These are phyloP conservation scores for Pammene fasciana DNA, from an alignment of 2,888 invertebrate species.

Conservation along the genomic window DNA sequence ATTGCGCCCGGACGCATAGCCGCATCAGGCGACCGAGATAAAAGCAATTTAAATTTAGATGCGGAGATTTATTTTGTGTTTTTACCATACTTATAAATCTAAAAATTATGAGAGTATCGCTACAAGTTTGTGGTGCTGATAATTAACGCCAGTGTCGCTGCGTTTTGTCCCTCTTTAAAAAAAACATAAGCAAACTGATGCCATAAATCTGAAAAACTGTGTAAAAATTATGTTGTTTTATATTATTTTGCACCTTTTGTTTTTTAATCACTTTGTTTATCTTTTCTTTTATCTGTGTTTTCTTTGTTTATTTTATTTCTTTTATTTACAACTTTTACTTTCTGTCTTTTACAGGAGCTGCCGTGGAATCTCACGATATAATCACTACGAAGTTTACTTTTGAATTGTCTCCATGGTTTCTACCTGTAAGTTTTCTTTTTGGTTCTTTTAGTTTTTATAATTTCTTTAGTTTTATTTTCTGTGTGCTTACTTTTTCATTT, in stretches of 20 bases:
- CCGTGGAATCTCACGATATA: constrained; percentile 56
- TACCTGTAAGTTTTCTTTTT: constrained; percentile 78
- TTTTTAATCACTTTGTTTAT: constrained; percentile 46
- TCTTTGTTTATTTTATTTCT: constrained; percentile 31
- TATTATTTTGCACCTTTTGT: constrained; percentile 43
- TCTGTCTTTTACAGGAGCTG: constrained; percentile 69
- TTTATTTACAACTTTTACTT: constrained; percentile 39
- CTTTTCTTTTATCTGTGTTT: constrained; percentile 45
- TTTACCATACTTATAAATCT: neutral
- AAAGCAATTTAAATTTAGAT: constrained; percentile 72
- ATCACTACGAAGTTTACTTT: constrained; percentile 65
- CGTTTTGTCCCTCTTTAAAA: too few species aligned
- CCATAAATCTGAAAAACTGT: neutral
- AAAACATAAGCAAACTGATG: too few species aligned
- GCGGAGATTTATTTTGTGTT: constrained; percentile 47
- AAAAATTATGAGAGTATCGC: too few species aligned
- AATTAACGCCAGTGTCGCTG: too few species aligned
- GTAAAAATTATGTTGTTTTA: neutral
- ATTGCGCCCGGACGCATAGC: constrained; percentile 52
- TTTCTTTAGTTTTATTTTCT: constrained; percentile 46
- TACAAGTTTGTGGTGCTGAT: too few species aligned
- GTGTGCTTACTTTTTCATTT: constrained; percentile 36
- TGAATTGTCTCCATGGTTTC: constrained; percentile 80
- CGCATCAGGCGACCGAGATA: constrained; percentile 53
- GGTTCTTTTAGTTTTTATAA: constrained; percentile 58